Base-by-base conservation (phyloP, 2,888 invertebrate species). In the Tachina lurida region DNA sequence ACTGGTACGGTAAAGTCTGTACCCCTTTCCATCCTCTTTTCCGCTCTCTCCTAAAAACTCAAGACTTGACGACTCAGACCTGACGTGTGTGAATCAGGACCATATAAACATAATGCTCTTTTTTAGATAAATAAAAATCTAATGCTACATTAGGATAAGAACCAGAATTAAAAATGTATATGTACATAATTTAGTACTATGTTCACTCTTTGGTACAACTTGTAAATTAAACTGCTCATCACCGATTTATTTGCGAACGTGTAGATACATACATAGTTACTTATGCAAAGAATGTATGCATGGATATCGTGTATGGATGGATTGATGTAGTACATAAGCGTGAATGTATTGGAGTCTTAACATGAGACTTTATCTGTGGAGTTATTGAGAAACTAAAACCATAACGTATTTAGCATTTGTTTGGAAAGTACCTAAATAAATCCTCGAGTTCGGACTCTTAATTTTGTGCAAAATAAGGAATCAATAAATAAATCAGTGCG, bases 381-480 rank as follows among this genome's bases (percentile, higher is more conserved):
- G 73, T 84, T 77, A 47, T 62, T 54, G 76, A 73, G 71, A 80
- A 71, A n/a, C 60, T 77, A 12, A 70, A 78, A n/a, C 9, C 74
- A 85, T 77, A 78, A 75, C 81, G 41, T 45, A 63, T 74, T 82
- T 63, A 63, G 58, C 49, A 52, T 68, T 84, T 77, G 84, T 58
- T 63, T 67, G 63, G 77, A 60, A 49, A 81, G 77, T 68, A 84
- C 73, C 62, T 63, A 56, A 70, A 45, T 63, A 49, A 70, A 45
- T 31, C 49, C 31, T 13, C 13, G 58, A 12, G 67, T 31, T 31
- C 13, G 1, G 54, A 60, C 19, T n/a, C 7, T 58, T 41, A 4
- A 31, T 70, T 3, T 62, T 49, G 19, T 17, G 22, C 9, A 49
- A 49, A 49, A 17, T 52, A 13, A 3, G 7, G 12, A 41, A 74